phyloP scores from a whole-genome alignment of 1,140 invertebrate species.

The Pinna nobilis region DNA sequence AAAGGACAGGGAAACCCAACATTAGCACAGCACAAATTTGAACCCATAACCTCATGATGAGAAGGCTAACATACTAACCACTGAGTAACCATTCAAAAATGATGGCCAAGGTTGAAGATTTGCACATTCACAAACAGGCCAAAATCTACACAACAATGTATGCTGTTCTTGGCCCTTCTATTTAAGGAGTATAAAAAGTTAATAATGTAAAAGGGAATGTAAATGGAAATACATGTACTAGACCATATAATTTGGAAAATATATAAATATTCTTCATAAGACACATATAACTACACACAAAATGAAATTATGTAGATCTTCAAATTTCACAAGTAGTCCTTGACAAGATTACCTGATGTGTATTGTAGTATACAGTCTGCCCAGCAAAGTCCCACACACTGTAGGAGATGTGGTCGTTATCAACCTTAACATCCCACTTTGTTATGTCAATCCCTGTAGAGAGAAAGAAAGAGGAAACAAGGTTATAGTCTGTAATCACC shows the following conservation, averaged over 20 bases:
- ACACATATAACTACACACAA: neutral
- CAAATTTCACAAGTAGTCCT: neutral
- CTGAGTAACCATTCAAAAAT: too few relatives aligned
- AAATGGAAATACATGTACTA: neutral
- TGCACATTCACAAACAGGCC: too few relatives aligned
- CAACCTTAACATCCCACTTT: conserved; percentile 66
- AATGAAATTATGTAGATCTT: neutral
- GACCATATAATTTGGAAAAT: too few relatives aligned
- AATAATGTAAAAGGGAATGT: neutral
- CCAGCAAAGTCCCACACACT: conserved; percentile 75
- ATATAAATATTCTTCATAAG: neutral
- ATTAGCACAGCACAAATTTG: too few relatives aligned
- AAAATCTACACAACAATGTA: too few relatives aligned
- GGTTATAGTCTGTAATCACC: too few relatives aligned
- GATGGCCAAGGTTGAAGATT: too few relatives aligned
- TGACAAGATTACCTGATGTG: conserved; percentile 66
- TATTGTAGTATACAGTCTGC: conserved; percentile 74
- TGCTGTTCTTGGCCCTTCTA: too few relatives aligned
- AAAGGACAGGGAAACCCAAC: too few relatives aligned
- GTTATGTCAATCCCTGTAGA: conserved; percentile 71
- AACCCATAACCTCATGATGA: too few relatives aligned
- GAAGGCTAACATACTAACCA: too few relatives aligned
- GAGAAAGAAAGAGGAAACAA: neutral
- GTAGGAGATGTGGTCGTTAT: conserved; percentile 63
- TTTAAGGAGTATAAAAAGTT: too few relatives aligned